These are phyloP conservation scores for Champsocephalus gunnari DNA, from an alignment of 2,797 vertebrate species.

Conservation along the genomic window DNA sequence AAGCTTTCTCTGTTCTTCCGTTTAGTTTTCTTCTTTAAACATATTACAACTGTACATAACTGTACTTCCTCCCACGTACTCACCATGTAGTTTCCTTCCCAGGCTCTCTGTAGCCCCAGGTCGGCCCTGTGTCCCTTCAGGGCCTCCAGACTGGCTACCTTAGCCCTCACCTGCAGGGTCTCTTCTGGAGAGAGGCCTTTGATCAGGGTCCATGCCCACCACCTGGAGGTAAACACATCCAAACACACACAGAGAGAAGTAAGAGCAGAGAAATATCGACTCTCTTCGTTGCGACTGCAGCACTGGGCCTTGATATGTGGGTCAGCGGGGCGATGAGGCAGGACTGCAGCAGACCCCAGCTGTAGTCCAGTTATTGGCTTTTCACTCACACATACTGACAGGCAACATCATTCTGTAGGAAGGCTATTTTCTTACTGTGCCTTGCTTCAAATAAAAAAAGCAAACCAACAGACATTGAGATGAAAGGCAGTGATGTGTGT, in stretches of 20 bases:
- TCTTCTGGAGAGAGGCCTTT: constrained; percentile 90
- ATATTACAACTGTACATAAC: not conserved
- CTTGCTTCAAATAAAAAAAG: constrained; percentile 33
- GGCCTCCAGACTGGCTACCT: constrained; percentile 93
- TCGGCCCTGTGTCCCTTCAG: constrained; percentile 94
- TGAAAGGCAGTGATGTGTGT: constrained; percentile 68
- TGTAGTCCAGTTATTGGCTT: constrained; percentile 22
- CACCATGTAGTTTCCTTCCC: constrained; percentile 96
- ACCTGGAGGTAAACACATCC: constrained; percentile 81
- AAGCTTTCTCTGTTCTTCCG: not conserved
- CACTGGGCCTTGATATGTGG: not conserved
- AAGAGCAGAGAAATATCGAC: constrained; percentile 22
- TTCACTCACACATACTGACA: constrained; percentile 61
- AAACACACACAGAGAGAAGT: constrained; percentile 30
- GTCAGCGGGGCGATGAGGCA: not conserved
- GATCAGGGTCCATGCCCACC: constrained; percentile 94
- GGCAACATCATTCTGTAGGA: constrained; percentile 50
- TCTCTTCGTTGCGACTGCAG: constrained; percentile 14
- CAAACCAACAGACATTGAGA: constrained; percentile 53
- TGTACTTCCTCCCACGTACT: constrained; percentile 31
- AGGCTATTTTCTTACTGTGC: constrained; percentile 43
- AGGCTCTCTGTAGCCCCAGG: constrained; percentile 91
- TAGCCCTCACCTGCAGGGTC: constrained; percentile 91
- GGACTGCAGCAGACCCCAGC: constrained; percentile 25
- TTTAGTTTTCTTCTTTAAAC: not conserved